phyloP scores from a whole-genome alignment of 2,797 vertebrate genomes.

The Pantherophis vulpinus region DNA sequence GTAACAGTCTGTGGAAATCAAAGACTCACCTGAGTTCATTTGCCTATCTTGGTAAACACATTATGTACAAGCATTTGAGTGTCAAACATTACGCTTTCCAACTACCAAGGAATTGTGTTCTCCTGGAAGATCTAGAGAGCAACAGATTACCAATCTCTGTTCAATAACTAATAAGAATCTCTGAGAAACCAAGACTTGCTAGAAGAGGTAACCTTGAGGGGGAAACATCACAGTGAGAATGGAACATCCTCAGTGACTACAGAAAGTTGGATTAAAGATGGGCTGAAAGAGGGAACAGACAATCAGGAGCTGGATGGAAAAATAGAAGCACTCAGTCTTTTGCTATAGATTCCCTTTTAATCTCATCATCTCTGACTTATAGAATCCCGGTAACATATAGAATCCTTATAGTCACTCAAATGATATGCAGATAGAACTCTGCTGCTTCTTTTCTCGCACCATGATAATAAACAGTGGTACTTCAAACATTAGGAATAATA shows the following conservation, averaged over 20 bases:
- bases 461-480: background rate
- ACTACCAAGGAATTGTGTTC: background rate
- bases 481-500: background rate
- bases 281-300: background rate
- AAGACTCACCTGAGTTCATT: conserved; percentile 6
- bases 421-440: background rate
- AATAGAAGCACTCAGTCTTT: background rate
- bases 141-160: background rate
- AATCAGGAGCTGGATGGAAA: background rate
- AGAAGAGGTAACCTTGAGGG: background rate
- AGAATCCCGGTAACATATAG: background rate
- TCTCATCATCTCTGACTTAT: background rate
- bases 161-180: background rate
- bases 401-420: background rate
- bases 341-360: background rate
- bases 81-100: background rate
- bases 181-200: background rate
- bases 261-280: background rate
- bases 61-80: background rate
- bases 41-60: background rate
- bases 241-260: background rate
- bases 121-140: background rate
- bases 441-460: background rate
- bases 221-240: background rate
- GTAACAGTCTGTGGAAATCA: conserved; percentile 77